Evolutionary conservation across 2,888 invertebrate genomes (phyloP), one percentile per base, ranked within the genome.

Genomic region (Thalpophila matura): DNA sequence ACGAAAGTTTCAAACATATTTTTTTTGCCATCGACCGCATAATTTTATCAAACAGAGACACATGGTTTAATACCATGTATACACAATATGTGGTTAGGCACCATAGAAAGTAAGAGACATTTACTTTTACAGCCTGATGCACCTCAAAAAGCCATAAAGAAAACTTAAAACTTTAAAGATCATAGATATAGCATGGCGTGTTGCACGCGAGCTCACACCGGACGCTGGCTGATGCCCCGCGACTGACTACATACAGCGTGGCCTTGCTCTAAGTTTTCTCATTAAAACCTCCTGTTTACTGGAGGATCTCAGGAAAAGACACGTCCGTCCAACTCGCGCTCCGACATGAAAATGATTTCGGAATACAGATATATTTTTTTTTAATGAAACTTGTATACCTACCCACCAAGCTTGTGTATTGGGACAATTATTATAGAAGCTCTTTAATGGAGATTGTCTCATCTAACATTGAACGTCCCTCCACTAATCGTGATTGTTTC

Each of bases 211-310:
- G 26, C 55, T 63, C 49, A 45, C 57, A 50, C 67, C 68, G 80
- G 77, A 73, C 61, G 57, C 35, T 42, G 42, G 10, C 33, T 67
- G 61, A 77, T 67, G 54, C 45, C 37, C 26, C 51, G 20, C 35
- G 27, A 33, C 33, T 42, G 45, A 20, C 55, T 46, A 43, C 27
- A 51, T 61, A 24, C 31, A 45, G 37, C 63, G 50, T 59, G 58
- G 47, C 60, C 51, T 71, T 68, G 51, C 45, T 33, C 54, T 61
- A 76, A 81, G 81, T 81, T 79, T 81, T 81, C 77, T 81, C 79
- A 79, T 79, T 81, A 79, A n/a, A n/a, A 70, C 59, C 53, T 60
- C 58, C 46, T 67, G 58, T 76, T 81, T 68, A 59, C 65, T 72
- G 24, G 20, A 62, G 59, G 60, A 71, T 65, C 53, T 65, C 24